Percentiles rank a stretch among this genome's conserved stretches.
Conservation (phyloP, 2,888 invertebrate genomes). For the Drosophila stalkeri region DNA sequence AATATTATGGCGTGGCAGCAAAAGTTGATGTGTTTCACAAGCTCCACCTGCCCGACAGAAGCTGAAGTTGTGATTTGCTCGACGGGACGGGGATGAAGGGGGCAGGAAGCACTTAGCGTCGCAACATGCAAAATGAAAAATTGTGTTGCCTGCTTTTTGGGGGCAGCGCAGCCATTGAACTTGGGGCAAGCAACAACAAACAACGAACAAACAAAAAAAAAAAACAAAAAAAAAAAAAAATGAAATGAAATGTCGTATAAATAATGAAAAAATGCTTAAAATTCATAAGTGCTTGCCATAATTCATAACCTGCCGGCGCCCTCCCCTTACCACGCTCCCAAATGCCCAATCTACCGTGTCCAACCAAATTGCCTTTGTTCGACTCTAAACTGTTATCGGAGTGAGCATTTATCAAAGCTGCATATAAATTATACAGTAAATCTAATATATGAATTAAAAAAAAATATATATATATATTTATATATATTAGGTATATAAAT, state of each 20-base stretch:
- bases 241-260: conserved; percentile 70
- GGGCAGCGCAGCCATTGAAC: conserved; percentile 74
- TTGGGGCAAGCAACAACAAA: conserved; percentile 52
- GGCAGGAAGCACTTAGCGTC: conserved; percentile 76
- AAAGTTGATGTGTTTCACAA: conserved; percentile 72
- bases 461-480: neutral
- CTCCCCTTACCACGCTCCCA: neutral
- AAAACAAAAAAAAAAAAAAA: neutral
- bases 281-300: conserved; percentile 74
- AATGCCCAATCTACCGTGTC: conserved; percentile 69
- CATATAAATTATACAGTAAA: conserved; percentile 8
- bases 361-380: conserved; percentile 51
- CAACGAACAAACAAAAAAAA: conserved; percentile 12
- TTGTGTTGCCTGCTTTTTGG: conserved; percentile 65
- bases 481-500: no score
- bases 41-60: conserved; percentile 21
- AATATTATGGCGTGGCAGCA: conserved; percentile 84
- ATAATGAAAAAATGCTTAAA: conserved; percentile 59
- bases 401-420: conserved; percentile 33
- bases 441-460: neutral
- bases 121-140: conserved; percentile 78
- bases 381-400: conserved; percentile 48
- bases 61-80: neutral
- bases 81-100: neutral
- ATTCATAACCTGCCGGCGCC: conserved; percentile 45